Conservation (phyloP, 2,888 invertebrate genomes). For the Ommatoiulus sabulosus region DNA sequence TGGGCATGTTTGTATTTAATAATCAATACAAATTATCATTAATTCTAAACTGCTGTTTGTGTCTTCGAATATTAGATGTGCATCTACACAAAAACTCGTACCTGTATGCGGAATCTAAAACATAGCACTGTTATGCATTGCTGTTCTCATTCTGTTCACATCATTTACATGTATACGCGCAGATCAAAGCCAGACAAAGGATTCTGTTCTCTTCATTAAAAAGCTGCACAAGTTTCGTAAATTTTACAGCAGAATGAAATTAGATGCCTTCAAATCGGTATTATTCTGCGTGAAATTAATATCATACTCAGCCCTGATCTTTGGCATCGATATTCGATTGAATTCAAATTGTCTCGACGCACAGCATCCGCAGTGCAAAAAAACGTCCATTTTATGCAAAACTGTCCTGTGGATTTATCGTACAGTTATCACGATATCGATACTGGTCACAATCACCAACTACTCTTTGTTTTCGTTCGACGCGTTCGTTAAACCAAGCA, state of each 20-base stretch:
- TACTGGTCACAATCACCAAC: not conserved
- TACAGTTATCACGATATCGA: not conserved
- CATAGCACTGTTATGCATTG: too few species aligned
- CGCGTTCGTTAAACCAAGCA: not conserved
- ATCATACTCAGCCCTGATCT: not conserved
- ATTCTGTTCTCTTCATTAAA: too few species aligned
- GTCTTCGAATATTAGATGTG: too few species aligned
- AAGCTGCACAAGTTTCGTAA: not conserved
- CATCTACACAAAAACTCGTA: too few species aligned
- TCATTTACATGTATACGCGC: too few species aligned
- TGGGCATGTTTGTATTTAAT: not conserved
- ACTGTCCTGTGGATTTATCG: not conserved
- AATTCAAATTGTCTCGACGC: not conserved
- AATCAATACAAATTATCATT: not conserved
- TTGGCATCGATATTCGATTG: not conserved
- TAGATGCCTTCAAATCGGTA: not conserved
- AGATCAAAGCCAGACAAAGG: too few species aligned
- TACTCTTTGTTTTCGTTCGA: not conserved
- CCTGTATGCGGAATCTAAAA: too few species aligned
- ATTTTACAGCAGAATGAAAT: not conserved
- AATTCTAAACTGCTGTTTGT: too few species aligned
- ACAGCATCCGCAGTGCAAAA: not conserved
- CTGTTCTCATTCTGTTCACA: too few species aligned
- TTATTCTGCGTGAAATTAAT: not conserved
- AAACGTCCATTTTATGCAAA: not conserved